Conservation (phyloP, 2,797 vertebrate genomes). For the Phylloscopus collybita region DNA sequence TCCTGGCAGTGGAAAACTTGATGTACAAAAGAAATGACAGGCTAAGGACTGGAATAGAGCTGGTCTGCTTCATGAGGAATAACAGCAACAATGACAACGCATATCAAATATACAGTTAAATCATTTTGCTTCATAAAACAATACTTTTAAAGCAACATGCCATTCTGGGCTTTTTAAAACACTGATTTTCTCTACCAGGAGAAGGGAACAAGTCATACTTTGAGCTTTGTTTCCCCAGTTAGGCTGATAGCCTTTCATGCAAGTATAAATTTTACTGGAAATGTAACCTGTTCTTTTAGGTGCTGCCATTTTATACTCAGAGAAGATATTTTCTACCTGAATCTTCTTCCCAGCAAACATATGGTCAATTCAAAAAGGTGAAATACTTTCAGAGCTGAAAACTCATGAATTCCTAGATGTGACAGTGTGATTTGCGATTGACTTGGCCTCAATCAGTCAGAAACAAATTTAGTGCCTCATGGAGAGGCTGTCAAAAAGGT, state of each 20-base stretch:
- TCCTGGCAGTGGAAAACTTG: constrained; percentile 24
- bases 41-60: neutral
- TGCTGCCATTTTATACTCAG: neutral
- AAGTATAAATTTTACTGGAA: neutral
- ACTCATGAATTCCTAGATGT: neutral
- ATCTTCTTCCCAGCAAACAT: neutral
- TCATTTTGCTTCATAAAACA: neutral
- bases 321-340: neutral
- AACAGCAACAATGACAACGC: neutral
- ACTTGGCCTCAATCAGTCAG: constrained; percentile 47
- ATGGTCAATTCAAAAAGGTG: neutral
- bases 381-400: neutral
- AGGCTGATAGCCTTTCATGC: neutral
- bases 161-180: neutral
- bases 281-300: neutral
- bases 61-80: neutral
- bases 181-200: neutral
- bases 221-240: neutral
- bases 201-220: neutral
- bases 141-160: neutral
- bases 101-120: neutral
- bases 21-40: constrained; percentile 5
- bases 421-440: neutral
- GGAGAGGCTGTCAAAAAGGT: constrained; percentile 38
- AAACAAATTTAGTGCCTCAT: neutral